Base-by-base conservation (phyloP, 1,140 invertebrate species). In the Onthophagus taurus region DNA sequence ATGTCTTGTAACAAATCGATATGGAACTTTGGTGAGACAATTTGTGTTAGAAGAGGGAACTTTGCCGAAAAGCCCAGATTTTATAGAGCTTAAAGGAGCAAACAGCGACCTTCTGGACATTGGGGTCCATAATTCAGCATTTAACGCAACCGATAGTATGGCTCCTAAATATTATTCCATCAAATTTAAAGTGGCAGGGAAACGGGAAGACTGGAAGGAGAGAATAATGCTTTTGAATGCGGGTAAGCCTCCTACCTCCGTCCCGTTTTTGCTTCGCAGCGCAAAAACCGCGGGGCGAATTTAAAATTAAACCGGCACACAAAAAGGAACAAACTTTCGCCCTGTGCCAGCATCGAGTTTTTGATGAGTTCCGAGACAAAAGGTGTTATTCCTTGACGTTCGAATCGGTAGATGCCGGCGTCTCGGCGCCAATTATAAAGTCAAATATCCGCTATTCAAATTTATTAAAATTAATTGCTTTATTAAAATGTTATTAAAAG, bases 401-500 rank as follows among this genome's bases (percentile, higher is more conserved):
- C n/a, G n/a, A n/a, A n/a, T n/a, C n/a, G n/a, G n/a, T n/a, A n/a
- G n/a, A n/a, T n/a, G n/a, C n/a, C n/a, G n/a, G n/a, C n/a, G n/a
- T n/a, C n/a, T 21, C 18, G 34, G 34, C 13, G 17, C 17, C 13
- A n/a, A n/a, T n/a, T n/a, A n/a, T 17, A 13, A 36, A 36, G 19
- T 36, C 23, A 9, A 36, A 36, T 36, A 36, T 36, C 34, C 18
- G 23, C 19, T 36, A 36, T 36, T 36, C 23, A 36, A 36, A 36
- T 36, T 36, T 36, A 36, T 36, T 36, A 21, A 36, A 36, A 36
- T 36, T 36, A 36, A 36, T 36, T 36, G 34, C 34, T 36, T 36
- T 36, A 36, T 36, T 36, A 36, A 36, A 36, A 36, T 36, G 23
- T 36, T 33, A n/a, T n/a, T n/a, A n/a, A 33, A 33, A 33, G 18